A percentile compares a stretch with the other conserved stretches of the same genome.
Conservation (phyloP, 2,113 vertebrate genomes). For the Callospermophilus lateralis region DNA sequence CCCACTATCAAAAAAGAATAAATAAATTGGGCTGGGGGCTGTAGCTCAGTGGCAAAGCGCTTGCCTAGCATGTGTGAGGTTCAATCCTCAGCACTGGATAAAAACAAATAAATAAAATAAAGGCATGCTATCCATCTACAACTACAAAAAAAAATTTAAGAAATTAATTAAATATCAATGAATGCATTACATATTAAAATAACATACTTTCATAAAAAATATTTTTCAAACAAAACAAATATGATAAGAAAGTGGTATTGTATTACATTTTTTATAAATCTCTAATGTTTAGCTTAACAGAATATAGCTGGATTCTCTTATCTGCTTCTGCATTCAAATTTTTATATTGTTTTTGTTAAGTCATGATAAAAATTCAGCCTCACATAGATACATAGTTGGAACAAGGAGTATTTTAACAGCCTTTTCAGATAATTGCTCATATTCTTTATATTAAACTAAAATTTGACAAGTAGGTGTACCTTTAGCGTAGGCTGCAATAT, state of each 20-base stretch:
- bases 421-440: neutral
- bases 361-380: neutral
- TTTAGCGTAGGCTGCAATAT: neutral
- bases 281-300: neutral
- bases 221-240: neutral
- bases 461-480: neutral
- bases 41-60: no score
- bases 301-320: neutral
- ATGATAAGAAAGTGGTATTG: neutral
- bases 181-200: neutral
- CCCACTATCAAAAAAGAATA: neutral
- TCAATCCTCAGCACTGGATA: no score
- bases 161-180: neutral
- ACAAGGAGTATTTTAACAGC: neutral
- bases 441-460: neutral
- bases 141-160: neutral
- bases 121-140: no score
- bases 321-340: neutral
- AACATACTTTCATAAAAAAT: neutral
- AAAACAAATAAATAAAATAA: no score
- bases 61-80: no score
- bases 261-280: slow-evolving; percentile 28
- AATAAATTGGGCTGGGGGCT: no score
- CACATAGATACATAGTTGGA: neutral
- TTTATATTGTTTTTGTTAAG: neutral